A percentile compares a stretch with the other conserved stretches of the same genome.
These are phyloP conservation scores for Sula dactylatra DNA, from an alignment of 2,113 vertebrate genomes.

Conservation along the genomic window DNA sequence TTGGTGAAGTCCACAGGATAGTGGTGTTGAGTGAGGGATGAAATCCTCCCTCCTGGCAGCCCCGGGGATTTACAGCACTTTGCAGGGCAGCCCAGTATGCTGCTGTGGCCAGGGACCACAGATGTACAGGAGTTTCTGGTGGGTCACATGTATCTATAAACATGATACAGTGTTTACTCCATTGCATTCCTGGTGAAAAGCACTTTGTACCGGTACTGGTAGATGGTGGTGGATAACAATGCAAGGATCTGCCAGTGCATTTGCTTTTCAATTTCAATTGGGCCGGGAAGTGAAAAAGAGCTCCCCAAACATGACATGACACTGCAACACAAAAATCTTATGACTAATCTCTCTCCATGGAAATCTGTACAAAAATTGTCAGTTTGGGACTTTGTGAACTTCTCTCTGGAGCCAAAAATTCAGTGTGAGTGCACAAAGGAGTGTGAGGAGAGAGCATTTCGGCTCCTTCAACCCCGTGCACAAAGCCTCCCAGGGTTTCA, in stretches of 20 bases:
- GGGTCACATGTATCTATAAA: neutral
- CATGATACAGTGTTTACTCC: neutral
- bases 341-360: constrained; percentile 13
- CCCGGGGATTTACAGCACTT: neutral
- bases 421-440: neutral
- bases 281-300: neutral
- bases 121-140: neutral
- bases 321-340: neutral
- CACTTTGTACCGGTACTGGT: neutral
- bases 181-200: neutral
- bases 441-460: constrained; percentile 25
- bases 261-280: neutral
- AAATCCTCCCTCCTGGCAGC: neutral
- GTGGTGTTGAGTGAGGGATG: neutral
- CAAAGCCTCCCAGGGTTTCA: constrained; percentile 2
- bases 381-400: constrained; percentile 18
- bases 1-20: neutral
- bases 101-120: neutral
- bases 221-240: neutral
- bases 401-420: constrained; percentile 40
- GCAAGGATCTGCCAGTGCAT: neutral
- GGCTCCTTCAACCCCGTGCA: neutral
- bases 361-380: constrained; percentile 50
- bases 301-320: neutral
- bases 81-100: neutral